Evolutionary conservation across 2,888 invertebrate species (phyloP).

Genomic region (Pyrrhia umbra): DNA sequence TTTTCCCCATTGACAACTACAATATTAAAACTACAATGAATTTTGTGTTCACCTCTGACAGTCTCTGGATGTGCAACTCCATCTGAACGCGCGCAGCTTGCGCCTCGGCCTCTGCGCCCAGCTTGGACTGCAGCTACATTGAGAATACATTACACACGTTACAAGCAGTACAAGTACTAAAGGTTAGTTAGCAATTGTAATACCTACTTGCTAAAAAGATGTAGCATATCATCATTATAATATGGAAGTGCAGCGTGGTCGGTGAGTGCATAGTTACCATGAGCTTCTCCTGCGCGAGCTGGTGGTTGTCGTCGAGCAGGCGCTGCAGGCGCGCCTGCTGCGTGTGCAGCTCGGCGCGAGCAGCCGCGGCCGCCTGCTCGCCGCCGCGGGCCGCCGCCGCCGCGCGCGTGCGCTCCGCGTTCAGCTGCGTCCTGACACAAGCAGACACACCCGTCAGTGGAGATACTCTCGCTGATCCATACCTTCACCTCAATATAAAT

Average conservation of each 20-base stretch:
- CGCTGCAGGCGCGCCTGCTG: constrained; percentile 91
- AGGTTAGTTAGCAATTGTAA: too few species aligned
- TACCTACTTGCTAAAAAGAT: too few species aligned
- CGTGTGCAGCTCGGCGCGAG: constrained; percentile 91
- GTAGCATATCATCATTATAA: too few species aligned
- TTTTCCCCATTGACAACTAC: too few species aligned
- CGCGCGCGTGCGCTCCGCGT: constrained; percentile 91
- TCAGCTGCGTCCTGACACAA: constrained; percentile 88
- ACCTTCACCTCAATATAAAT: too few species aligned
- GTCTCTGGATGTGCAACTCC: constrained; percentile 91
- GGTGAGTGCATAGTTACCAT: constrained; percentile 74
- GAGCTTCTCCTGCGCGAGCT: constrained; percentile 91
- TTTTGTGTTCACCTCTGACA: constrained; percentile 91
- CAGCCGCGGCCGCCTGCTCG: constrained; percentile 90
- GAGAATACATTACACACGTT: not conserved
- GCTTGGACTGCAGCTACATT: constrained; percentile 88
- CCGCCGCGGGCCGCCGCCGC: constrained; percentile 90
- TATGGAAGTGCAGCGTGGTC: too few species aligned
- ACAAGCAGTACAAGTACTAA: not conserved
- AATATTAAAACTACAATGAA: too few species aligned
- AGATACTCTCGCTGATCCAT: too few species aligned
- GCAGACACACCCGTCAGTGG: not conserved
- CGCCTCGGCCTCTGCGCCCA: constrained; percentile 87
- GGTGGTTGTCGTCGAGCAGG: constrained; percentile 91
- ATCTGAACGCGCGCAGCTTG: constrained; percentile 91